Base-by-base conservation (phyloP, 1,140 invertebrate species). In the Zaprionus lachaisei region DNA sequence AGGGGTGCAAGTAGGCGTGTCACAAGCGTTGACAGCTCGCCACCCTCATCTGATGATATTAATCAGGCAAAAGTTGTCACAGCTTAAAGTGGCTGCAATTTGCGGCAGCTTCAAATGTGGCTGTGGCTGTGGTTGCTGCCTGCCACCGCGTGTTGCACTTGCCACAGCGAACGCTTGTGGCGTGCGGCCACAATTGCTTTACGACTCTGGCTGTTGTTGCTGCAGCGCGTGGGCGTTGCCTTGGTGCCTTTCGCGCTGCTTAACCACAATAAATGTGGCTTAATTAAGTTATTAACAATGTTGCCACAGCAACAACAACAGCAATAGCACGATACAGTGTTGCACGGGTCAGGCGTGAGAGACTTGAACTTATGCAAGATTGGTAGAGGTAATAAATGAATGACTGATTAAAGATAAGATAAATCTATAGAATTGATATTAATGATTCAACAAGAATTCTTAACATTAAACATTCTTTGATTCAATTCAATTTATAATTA, bases 211-310 rank as follows among this genome's bases (percentile, higher is more conserved):
- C 44, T 63, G 54, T 51, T 77, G 68, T 54, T 66, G 38, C 34
- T 63, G 64, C 72, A 71, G 68, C 77, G 77, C 85, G 84, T 89
- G 84, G 84, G 84, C 85, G 84, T 75, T 68, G 72, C 76, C 80
- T 83, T 67, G 63, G 77, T 76, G 38, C 44, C 70, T 77, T 47
- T 56, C 66, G 73, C 55, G 54, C 60, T 78, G 68, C 81, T 84
- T 79, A 82, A 20, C 47, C 79, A 79, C 77, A 76, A 47, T 17
- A 47, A 79, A 72, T 75, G 81, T 56, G 75, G 66, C 74, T 90
- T 84, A 89, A 89, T 90, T 89, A 90, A 89, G 84, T 75, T 80
- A 89, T 89, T 87, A 87, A 87, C 84, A 75, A 54, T 58, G 54
- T 56, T 38, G 63, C 55, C 15, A 56, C 24, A 26, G 31, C 37